Base-by-base conservation (phyloP, 2,888 invertebrate genomes). In the Carabus problematicus region DNA sequence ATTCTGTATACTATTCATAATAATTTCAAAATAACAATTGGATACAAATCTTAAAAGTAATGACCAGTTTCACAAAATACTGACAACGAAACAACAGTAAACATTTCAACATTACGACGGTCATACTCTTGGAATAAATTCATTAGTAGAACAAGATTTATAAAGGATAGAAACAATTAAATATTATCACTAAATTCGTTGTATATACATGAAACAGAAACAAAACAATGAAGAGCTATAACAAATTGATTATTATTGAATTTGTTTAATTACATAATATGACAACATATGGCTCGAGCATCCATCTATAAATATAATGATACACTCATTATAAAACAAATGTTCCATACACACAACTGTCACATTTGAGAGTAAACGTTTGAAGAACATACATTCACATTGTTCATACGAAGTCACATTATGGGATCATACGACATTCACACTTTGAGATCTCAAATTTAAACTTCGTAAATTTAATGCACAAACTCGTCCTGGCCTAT, bases 401-500 rank as follows among this genome's bases (percentile, higher is more conserved):
- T 60, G 60, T 29, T 60, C 49, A 67, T 60, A 67, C 60, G 56
- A 55, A 59, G 19, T 45, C 12, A 40, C 45, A 58, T 14, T 41
- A 45, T 12, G 19, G n/a, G 12, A 41, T 69, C 68, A 68, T 61
- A 68, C 61, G 55, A 68, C 60, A 67, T 67, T 60, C 61, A 61
- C 66, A 67, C 63, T 66, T 58, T 64, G 71, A 71, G 59, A 71
- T 71, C 61, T 66, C 59, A 52, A 16, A 59, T 49, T 56, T 60
- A 39, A 56, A 62, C 69, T 69, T 62, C 45, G 68, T 68, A 60
- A 60, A 60, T 69, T 69, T 82, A 81, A 82, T 81, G 81, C 82
- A 81, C 82, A 79, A 81, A 80, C 80, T 81, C 49, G 62, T 81
- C 81, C 81, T 80, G 81, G 81, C 82, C 81, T 82, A 82, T 79